These are phyloP conservation scores for Solen grandis DNA, from an alignment of 1,140 invertebrate species.

Conservation along the genomic window DNA sequence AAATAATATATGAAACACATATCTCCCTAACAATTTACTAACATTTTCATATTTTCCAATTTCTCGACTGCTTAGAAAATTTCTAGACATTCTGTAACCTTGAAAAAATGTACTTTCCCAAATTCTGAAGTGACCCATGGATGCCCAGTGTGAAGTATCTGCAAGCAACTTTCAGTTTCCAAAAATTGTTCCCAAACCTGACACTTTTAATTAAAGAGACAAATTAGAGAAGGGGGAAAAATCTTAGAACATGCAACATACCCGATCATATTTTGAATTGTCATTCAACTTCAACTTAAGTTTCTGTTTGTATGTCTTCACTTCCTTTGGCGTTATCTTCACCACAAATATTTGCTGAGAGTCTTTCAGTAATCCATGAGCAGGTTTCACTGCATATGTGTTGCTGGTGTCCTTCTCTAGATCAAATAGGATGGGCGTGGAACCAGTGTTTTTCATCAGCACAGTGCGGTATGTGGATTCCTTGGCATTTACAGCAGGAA, in stretches of 20 bases:
- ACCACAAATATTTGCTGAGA: constrained; percentile 75
- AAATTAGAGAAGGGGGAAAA: no score
- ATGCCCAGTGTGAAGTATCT: no score
- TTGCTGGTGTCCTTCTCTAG: constrained; percentile 71
- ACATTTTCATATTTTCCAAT: no score
- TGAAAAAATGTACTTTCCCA: no score
- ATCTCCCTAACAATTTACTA: no score
- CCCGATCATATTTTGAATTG: constrained; percentile 75
- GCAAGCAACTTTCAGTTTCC: no score
- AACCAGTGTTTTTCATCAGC: constrained; percentile 73
- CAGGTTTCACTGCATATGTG: constrained; percentile 74
- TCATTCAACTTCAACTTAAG: constrained; percentile 74
- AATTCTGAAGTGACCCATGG: no score
- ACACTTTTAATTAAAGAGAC: no score
- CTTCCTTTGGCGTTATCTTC: constrained; percentile 70
- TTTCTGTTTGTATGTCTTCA: constrained; percentile 72
- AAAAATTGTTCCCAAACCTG: no score
- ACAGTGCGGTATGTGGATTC: constrained; percentile 77
- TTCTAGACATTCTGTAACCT: no score
- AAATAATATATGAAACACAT: no score
- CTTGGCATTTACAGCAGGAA: constrained; percentile 77
- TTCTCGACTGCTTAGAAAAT: no score
- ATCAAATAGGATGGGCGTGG: constrained; percentile 77
- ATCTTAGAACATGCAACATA: constrained; percentile 55
- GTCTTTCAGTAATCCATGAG: constrained; percentile 72